phyloP scores from a whole-genome alignment of 2,113 vertebrate genomes.

The Gambusia holbrooki region DNA sequence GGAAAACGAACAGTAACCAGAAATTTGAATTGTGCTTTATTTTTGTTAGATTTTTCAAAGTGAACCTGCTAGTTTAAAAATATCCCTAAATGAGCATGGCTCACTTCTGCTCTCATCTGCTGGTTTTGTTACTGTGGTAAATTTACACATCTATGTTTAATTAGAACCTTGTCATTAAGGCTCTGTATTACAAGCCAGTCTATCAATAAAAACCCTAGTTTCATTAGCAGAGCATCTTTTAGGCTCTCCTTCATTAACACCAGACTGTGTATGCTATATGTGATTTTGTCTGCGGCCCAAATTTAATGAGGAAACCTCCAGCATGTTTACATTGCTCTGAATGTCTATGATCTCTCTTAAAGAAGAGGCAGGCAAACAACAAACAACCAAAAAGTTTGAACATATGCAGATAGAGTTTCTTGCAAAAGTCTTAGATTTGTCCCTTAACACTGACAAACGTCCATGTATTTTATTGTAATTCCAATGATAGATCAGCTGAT shows the following conservation, averaged over 20 bases:
- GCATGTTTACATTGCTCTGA: constrained; percentile 61
- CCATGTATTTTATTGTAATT: not conserved
- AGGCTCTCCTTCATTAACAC: constrained; percentile 67
- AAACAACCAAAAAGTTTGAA: not conserved
- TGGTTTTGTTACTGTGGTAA: constrained; percentile 22
- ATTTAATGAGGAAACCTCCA: constrained; percentile 70
- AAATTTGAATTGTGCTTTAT: constrained; percentile 46
- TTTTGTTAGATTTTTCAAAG: constrained; percentile 7
- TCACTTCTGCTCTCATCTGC: constrained; percentile 9
- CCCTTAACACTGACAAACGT: no score
- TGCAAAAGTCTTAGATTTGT: not conserved
- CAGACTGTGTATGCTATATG: constrained; percentile 57
- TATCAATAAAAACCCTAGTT: constrained; percentile 51
- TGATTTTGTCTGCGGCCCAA: constrained; percentile 61
- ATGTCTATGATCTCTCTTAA: constrained; percentile 39
- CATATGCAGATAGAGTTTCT: not conserved
- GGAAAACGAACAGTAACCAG: constrained; percentile 47
- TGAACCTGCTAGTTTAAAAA: not conserved
- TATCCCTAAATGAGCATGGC: constrained; percentile 19
- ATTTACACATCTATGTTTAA: constrained; percentile 64
- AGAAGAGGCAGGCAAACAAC: constrained; percentile 21
- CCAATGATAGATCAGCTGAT: not conserved
- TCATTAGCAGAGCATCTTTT: constrained; percentile 61
- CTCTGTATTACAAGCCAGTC: constrained; percentile 53
- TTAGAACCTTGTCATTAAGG: constrained; percentile 67